Percentiles rank a stretch among this genome's conserved stretches.
Conservation (phyloP, 1,140 invertebrate species). For the Homalodisca vitripennis region DNA sequence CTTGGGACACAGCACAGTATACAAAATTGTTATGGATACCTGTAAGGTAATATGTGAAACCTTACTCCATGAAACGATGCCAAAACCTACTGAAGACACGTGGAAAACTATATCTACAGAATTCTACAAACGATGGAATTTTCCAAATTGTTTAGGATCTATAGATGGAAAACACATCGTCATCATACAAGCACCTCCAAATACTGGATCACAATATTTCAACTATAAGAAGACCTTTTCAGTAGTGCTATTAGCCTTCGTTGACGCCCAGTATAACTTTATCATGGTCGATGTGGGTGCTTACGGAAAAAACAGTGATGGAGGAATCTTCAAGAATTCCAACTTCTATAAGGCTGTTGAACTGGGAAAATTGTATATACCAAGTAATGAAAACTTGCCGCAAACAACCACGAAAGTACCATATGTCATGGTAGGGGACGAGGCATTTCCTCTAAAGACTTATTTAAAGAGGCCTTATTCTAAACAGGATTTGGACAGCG, state of each 20-base stretch:
- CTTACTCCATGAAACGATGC: too few relatives aligned
- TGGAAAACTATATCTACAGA: too few relatives aligned
- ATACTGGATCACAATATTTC: too few relatives aligned
- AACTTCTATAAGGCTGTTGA: slow-evolving; percentile 35
- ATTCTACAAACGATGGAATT: too few relatives aligned
- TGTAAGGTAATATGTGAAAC: too few relatives aligned
- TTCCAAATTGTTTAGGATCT: too few relatives aligned
- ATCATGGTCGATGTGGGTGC: slow-evolving; percentile 47
- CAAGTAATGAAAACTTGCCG: slow-evolving; percentile 32
- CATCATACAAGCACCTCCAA: too few relatives aligned
- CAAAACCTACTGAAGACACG: too few relatives aligned
- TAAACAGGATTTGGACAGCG: slow-evolving; percentile 32
- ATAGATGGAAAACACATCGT: too few relatives aligned
- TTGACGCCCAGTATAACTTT: slow-evolving; percentile 50
- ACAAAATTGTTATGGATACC: too few relatives aligned
- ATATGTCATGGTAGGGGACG: slow-evolving; percentile 46
- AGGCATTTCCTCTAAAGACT: slow-evolving; percentile 44
- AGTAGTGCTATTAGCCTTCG: slow-evolving; percentile 49
- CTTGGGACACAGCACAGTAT: too few relatives aligned
- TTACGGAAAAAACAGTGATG: slow-evolving; percentile 47
- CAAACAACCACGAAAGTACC: slow-evolving; percentile 32
- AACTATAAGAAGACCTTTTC: slow-evolving; percentile 44
- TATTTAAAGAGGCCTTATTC: slow-evolving; percentile 47
- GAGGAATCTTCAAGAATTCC: slow-evolving; percentile 35
- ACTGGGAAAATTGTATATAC: slow-evolving; percentile 32